phyloP scores from a whole-genome alignment of 1,140 invertebrate species.

The Tribolium castaneum region DNA sequence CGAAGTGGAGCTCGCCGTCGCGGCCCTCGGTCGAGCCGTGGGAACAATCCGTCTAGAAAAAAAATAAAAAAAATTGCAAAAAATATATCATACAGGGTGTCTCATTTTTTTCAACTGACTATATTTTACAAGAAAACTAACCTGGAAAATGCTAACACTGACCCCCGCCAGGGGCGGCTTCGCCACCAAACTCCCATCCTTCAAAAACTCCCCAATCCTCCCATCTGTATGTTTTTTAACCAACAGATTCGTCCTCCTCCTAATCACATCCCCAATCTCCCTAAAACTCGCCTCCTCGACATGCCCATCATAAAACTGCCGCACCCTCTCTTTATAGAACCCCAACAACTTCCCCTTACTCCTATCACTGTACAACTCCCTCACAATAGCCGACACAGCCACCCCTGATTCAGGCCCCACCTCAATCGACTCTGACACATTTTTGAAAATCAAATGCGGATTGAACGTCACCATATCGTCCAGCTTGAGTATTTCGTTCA shows the following conservation, averaged over 20 bases:
- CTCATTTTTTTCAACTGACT: no score
- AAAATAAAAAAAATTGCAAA: neutral
- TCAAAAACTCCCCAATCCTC: slow-evolving; percentile 80
- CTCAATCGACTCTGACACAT: slow-evolving; percentile 81
- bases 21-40: slow-evolving; percentile 76
- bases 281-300: slow-evolving; percentile 87
- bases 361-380: slow-evolving; percentile 82
- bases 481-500: slow-evolving; percentile 86
- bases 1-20: slow-evolving; percentile 87
- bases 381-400: slow-evolving; percentile 78
- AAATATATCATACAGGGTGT: no score
- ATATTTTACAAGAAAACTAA: no score
- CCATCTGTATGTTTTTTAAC: slow-evolving; percentile 82
- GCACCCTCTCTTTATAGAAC: slow-evolving; percentile 86
- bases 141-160: slow-evolving; percentile 82
- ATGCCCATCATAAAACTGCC: slow-evolving; percentile 86
- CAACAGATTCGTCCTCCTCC: slow-evolving; percentile 80
- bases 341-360: slow-evolving; percentile 81
- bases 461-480: slow-evolving; percentile 91
- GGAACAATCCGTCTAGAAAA: slow-evolving; percentile 79
- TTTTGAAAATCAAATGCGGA: slow-evolving; percentile 85
- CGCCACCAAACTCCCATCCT: slow-evolving; percentile 75
- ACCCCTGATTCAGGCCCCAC: slow-evolving; percentile 73
- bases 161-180: slow-evolving; percentile 81
- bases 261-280: slow-evolving; percentile 79